Conservation (phyloP, 23 tunicate species). For the Phallusia fumigata region DNA sequence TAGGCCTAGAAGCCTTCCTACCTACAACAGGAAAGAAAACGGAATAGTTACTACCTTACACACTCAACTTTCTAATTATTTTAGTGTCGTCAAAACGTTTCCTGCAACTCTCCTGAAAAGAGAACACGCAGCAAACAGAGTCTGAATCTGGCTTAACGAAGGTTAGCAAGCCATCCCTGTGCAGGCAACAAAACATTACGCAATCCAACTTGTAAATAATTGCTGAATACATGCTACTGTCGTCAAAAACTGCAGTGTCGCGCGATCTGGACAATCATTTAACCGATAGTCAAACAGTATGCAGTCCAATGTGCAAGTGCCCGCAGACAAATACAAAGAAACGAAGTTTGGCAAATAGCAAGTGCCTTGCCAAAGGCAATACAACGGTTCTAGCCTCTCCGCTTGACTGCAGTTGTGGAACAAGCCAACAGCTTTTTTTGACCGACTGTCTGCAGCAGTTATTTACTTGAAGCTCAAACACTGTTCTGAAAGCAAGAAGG, state of each 20-base stretch:
- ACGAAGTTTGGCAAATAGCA: neutral
- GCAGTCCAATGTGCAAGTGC: constrained; percentile 3
- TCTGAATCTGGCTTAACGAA: no score
- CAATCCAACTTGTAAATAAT: neutral
- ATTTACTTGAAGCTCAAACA: no score
- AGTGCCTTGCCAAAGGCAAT: neutral
- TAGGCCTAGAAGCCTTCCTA: no score
- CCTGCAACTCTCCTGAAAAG: no score
- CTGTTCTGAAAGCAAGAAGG: no score
- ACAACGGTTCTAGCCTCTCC: neutral
- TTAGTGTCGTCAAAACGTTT: no score
- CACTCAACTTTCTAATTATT: no score
- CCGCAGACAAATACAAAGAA: neutral
- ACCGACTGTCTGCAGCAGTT: no score
- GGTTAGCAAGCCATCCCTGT: no score
- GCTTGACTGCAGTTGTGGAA: neutral
- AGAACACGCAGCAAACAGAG: no score
- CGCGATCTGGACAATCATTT: neutral
- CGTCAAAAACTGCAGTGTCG: neutral
- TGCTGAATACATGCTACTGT: neutral
- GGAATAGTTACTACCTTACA: no score
- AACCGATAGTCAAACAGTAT: neutral
- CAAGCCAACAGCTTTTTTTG: neutral
- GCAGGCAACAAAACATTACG: neutral
- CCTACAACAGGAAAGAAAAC: no score